Evolutionary conservation across 2,888 invertebrate genomes (phyloP).

Genomic region (Agrilus biguttatus): DNA sequence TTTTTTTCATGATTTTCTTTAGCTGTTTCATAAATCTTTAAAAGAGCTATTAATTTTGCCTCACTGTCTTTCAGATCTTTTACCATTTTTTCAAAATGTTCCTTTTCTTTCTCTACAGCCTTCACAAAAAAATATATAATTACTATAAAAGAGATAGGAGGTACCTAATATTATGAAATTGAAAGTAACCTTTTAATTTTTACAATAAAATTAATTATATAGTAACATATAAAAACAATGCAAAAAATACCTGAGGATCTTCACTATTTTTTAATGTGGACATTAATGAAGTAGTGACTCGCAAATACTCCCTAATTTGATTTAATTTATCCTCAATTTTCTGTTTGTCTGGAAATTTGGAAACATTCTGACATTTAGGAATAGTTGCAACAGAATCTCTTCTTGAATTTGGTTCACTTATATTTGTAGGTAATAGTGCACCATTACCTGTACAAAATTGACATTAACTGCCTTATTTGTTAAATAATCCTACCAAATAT

Average conservation of each 20-base stretch:
- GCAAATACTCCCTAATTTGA: slow-evolving; percentile 59
- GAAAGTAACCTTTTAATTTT: neutral
- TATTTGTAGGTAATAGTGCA: slow-evolving; percentile 18
- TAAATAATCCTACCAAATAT: no score
- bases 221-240: slow-evolving; percentile 1
- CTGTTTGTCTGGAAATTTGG: slow-evolving; percentile 46
- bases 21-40: slow-evolving; percentile 23
- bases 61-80: slow-evolving; percentile 57
- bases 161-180: neutral
- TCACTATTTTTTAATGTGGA: slow-evolving; percentile 50
- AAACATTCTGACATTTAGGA: slow-evolving; percentile 29
- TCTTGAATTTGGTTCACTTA: slow-evolving; percentile 24
- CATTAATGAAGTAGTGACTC: slow-evolving; percentile 54
- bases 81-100: slow-evolving; percentile 50
- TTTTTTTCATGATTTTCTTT: slow-evolving; percentile 9
- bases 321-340: slow-evolving; percentile 54
- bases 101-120: slow-evolving; percentile 26
- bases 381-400: slow-evolving; percentile 25
- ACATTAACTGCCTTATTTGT: neutral
- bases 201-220: slow-evolving; percentile 1
- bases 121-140: slow-evolving; percentile 7
- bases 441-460: slow-evolving; percentile 17
- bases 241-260: slow-evolving; percentile 34
- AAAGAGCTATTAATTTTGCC: slow-evolving; percentile 44
- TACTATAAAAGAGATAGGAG: no score